Evolutionary conservation across 2,797 vertebrate genomes (phyloP), one percentile per base, ranked within the genome.

Genomic region (Parambassis ranga): DNA sequence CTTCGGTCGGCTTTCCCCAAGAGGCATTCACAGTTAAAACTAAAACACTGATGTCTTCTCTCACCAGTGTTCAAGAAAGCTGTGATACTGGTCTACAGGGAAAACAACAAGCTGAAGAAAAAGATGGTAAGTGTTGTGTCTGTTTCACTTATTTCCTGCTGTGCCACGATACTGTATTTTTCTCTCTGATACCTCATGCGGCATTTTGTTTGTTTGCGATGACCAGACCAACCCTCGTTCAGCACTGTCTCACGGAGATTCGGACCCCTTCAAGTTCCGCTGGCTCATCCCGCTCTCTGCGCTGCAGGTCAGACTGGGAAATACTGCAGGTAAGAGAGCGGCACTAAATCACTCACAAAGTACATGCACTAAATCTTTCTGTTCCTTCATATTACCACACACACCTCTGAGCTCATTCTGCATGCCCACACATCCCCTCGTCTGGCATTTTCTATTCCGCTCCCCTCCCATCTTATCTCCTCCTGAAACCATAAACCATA

Each of bases 251-350:
- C 93, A 96, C 1, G 93, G 93, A 22, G 96, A 98, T 69, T 71
- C 93, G 65, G 97, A 99, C 81, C 93, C 92, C 0, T 96, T 98
- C 75, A 98, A 98, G 83, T 98, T 99, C 83, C 95, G 96, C 15
- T 98, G 96, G 96, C 80, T 99, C 83, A 95, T 98, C 87, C 98
- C 98, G 39, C 90, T 97, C 78, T 97, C 96, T 0, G 94, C 95
- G 0, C 94, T 98, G 86, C 96, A 99, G 75, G 95, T 98, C 83
- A 87, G 96, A 57, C 85, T 98, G 80, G 96, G 95, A 60, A 98
- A 98, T 71, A 85, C 95, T 65, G 94, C 95, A 94, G 97, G 97
- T 98, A 90, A 91, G 50, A 59, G 11, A 42, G 58, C 26, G 5
- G n/a, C 58, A 18, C 59, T 71, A 80, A 85, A 81, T 79, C 78